These are phyloP conservation scores for Cyrtodaria siliqua DNA, from an alignment of 2,888 invertebrate genomes.

Conservation along the genomic window DNA sequence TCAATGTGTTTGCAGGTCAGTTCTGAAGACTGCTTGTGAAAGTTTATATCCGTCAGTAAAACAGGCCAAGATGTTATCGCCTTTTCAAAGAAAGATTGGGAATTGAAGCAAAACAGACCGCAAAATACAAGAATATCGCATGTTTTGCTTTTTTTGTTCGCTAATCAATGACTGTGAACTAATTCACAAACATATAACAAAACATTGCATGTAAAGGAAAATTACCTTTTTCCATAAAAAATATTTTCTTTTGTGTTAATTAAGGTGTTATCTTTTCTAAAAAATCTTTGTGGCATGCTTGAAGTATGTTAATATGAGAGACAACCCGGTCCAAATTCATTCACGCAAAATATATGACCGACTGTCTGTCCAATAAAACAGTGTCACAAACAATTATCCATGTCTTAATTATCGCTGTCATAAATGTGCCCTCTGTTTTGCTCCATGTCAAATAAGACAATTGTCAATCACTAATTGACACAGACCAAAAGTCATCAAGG, in stretches of 20 bases:
- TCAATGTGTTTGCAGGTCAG: not conserved
- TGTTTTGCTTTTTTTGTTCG: slow-evolving; percentile 17
- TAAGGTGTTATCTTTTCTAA: not conserved
- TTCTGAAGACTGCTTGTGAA: too few relatives aligned
- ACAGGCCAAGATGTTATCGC: slow-evolving; percentile 30
- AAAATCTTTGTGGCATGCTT: not conserved
- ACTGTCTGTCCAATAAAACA: not conserved
- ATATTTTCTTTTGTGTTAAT: slow-evolving; percentile 6
- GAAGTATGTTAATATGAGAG: too few relatives aligned
- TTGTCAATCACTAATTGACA: too few relatives aligned
- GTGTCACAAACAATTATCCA: slow-evolving; percentile 9
- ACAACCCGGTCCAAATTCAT: too few relatives aligned
- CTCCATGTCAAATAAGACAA: too few relatives aligned
- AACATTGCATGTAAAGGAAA: slow-evolving; percentile 6
- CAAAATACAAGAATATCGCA: slow-evolving; percentile 23
- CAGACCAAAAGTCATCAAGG: too few relatives aligned
- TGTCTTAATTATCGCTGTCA: too few relatives aligned
- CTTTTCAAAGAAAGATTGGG: slow-evolving; percentile 12
- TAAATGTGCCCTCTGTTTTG: too few relatives aligned
- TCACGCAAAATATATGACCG: not conserved
- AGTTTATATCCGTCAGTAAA: not conserved
- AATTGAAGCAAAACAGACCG: slow-evolving; percentile 32
- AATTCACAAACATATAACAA: slow-evolving; percentile 5
- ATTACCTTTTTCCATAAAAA: slow-evolving; percentile 1
- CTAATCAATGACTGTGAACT: slow-evolving; percentile 17